These are phyloP conservation scores for Poecilobothrus nobilitatus DNA, from an alignment of 2,888 invertebrate genomes.

Conservation along the genomic window DNA sequence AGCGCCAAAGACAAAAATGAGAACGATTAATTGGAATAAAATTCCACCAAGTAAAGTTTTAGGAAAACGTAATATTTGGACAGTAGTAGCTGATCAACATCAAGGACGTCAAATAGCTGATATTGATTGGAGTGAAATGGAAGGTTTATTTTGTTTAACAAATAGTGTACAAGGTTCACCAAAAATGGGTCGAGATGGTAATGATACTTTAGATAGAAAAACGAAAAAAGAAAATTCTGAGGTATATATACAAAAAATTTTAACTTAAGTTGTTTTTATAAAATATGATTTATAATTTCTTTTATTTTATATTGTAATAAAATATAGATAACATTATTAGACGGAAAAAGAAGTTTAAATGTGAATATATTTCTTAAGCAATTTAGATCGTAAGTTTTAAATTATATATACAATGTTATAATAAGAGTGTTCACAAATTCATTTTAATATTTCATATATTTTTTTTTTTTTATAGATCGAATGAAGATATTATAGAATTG, in stretches of 20 bases:
- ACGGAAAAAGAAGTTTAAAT: constrained; percentile 89
- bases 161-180: constrained; percentile 50
- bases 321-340: constrained; percentile 71
- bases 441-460: not conserved
- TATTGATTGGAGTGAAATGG: constrained; percentile 89
- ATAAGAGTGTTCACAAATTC: not conserved
- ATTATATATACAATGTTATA: not conserved
- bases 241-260: constrained; percentile 39
- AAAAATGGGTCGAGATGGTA: constrained; percentile 45
- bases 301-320: not conserved
- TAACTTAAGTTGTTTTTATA: not conserved
- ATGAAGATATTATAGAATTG: constrained; percentile 81
- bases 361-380: constrained; percentile 98
- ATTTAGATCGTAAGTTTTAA: constrained; percentile 64
- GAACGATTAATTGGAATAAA: constrained; percentile 96
- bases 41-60: constrained; percentile 86
- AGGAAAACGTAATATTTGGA: constrained; percentile 89
- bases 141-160: constrained; percentile 84
- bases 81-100: constrained; percentile 75
- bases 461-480: constrained; percentile 53
- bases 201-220: constrained; percentile 49
- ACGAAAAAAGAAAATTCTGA: constrained; percentile 74
- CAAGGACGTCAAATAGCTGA: constrained; percentile 74
- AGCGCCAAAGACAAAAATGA: constrained; percentile 92
- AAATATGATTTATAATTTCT: not conserved